phyloP scores from a whole-genome alignment of 1,140 invertebrate genomes.

The Aphis gossypii region DNA sequence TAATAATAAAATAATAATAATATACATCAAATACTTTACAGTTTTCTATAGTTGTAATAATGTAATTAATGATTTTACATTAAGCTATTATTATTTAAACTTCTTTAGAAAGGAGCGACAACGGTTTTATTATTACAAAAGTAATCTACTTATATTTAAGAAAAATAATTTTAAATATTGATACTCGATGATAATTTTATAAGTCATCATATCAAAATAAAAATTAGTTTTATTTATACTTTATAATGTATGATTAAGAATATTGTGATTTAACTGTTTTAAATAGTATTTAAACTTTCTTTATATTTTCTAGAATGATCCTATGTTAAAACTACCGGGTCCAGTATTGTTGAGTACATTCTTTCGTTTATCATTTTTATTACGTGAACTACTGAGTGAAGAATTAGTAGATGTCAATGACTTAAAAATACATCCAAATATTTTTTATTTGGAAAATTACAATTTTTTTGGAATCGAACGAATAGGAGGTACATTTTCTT shows the following conservation, averaged over 20 bases:
- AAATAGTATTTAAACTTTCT: background rate
- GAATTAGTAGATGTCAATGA: background rate
- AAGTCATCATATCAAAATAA: background rate
- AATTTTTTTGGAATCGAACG: slow-evolving; percentile 37
- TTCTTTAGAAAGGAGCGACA: too few species aligned
- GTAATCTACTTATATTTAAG: background rate
- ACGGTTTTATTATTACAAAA: too few species aligned
- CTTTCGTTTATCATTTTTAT: slow-evolving; percentile 7
- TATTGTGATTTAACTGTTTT: background rate
- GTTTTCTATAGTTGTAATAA: too few species aligned
- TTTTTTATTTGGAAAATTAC: slow-evolving; percentile 32
- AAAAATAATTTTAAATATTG: background rate
- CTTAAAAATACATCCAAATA: background rate
- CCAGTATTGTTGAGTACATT: slow-evolving; percentile 36
- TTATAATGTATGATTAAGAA: background rate
- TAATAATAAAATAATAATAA: too few species aligned
- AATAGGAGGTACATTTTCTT: slow-evolving; percentile 24
- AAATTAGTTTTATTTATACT: background rate
- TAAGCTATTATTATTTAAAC: too few species aligned
- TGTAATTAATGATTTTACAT: too few species aligned
- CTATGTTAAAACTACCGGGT: background rate
- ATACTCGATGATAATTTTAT: background rate
- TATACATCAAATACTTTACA: too few species aligned
- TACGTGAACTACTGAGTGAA: background rate
- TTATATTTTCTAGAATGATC: slow-evolving; percentile 34